Base-by-base conservation (phyloP, 2,113 vertebrate genomes). In the Ceyx melanurus region DNA sequence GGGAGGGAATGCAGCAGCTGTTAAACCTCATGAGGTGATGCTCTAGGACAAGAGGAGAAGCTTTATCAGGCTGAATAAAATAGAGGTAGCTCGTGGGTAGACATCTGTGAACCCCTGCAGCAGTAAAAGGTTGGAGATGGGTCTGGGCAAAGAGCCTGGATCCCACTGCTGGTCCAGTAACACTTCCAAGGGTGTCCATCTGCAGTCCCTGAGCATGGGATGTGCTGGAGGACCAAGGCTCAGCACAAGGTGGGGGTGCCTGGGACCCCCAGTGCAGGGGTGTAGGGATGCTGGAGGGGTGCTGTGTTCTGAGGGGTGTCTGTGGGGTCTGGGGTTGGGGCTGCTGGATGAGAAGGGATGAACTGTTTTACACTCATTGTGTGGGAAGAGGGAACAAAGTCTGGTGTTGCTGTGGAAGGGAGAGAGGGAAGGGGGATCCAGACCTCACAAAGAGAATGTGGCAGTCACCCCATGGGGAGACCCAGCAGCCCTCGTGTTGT, bases 401-500 rank as follows among this genome's bases (percentile, higher is more conserved):
- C 48, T 58, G 72, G 6, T 33, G 1, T 8, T 25, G 31, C 22
- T 12, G 16, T 9, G 54, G 29, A 14, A 42, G n/a, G 20, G 18
- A 56, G 15, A 18, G 45, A 18, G 20, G 48, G 16, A 26, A 45
- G 70, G 6, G 11, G 42, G 33, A 5, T 51, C 16, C 45, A 62
- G 42, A 31, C 13, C 67, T 75, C 18, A 4, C 5, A 40, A 31
- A 11, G 35, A 25, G 64, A 19, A 5, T 13, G 5, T 2, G 50
- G 19, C 15, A 19, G 28, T 18, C 46, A 25, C 31, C 33, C 67
- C 53, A 2, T 11, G 43, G 53, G 35, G 68, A 31, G 5, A 33
- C 4, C 9, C 9, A 1, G 9, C 16, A 26, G 7, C 5, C 17
- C 45, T 4, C 0, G 0, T 6, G 0, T 10, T 15, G 45, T 14